Evolutionary conservation across 1,140 invertebrate genomes (phyloP), one percentile per base, ranked within the genome.

Genomic region (Hydropsyche tenuis): DNA sequence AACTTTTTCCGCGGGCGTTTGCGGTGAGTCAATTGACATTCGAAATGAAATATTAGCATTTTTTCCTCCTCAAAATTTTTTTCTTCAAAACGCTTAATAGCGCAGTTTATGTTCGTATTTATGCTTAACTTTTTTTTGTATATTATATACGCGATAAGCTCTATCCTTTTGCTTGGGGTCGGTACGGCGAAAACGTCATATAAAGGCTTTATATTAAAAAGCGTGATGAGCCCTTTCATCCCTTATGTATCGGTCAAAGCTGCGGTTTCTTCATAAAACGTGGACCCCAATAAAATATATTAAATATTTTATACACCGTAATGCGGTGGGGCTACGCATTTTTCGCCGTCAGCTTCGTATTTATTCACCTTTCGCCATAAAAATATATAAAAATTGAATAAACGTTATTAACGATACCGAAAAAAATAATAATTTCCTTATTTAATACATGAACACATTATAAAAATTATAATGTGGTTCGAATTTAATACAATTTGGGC

Each of bases 141-240:
- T 53, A 53, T 18, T 11, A 2, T 53, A 7, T 53, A 20, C 48
- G 16, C 48, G 48, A 53, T 53, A 53, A 53, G 48, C 48, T 16
- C 14, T 53, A 53, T 18, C 48, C n/a, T 18, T 18, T 53, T 20
- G 48, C 48, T 53, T 43, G 14, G n/a, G n/a, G n/a, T n/a, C n/a
- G n/a, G n/a, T n/a, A 14, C 12, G 45, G 45, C 12, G 45, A 48
- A 48, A 48, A 23, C 56, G 56, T 60, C 56, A 27, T 27, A 60
- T 60, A 60, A 60, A 60, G 23, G 56, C 22, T n/a, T 60, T 60
- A 60, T 60, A 60, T 60, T 60, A 60, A 60, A 60, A 60, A 60
- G 56, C 56, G 22, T 27, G 56, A 25, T 60, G 56, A 60, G 56
- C 56, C 56, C 23, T 25, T 60, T 60, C 22, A 60, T 60, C 20